Evolutionary conservation across 1,140 invertebrate genomes (phyloP).

Genomic region (Rhynchophorus ferrugineus): DNA sequence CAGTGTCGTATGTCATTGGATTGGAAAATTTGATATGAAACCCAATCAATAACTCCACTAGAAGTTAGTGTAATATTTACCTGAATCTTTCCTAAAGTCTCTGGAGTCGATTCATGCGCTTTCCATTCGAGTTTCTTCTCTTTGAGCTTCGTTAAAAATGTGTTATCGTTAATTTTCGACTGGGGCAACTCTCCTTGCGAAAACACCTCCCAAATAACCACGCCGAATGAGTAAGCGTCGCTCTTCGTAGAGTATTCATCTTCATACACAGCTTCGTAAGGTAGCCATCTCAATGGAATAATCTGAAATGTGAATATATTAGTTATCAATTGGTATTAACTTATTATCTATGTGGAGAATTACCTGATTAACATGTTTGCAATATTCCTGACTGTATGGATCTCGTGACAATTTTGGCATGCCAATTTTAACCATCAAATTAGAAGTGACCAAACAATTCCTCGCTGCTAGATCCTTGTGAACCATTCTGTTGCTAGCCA

Average conservation of each 20-base stretch:
- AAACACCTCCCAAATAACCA: conserved; percentile 87
- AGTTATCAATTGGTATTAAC: not conserved
- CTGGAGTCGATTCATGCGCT: conserved; percentile 54
- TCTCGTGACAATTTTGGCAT: conserved; percentile 73
- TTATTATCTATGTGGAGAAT: conserved; percentile 7
- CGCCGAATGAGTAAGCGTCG: conserved; percentile 88
- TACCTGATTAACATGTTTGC: conserved; percentile 68
- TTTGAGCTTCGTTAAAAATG: conserved; percentile 64
- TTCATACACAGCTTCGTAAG: conserved; percentile 80
- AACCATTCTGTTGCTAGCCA: conserved; percentile 66
- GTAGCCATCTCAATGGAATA: conserved; percentile 78
- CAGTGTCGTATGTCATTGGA: no score
- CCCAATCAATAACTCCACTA: no score
- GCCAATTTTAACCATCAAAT: conserved; percentile 76
- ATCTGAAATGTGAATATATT: conserved; percentile 40
- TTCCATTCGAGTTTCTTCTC: conserved; percentile 58
- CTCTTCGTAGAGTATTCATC: conserved; percentile 90
- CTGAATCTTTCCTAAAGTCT: conserved; percentile 52
- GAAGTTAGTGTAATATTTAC: no score
- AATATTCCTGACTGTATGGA: conserved; percentile 80
- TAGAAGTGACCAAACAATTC: conserved; percentile 85
- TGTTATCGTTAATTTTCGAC: conserved; percentile 69
- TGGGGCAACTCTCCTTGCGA: conserved; percentile 81
- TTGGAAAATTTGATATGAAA: no score
- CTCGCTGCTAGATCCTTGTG: conserved; percentile 85